A percentile compares a stretch with the other conserved stretches of the same genome.
Evolutionary conservation across 2,888 invertebrate genomes (phyloP).

Genomic region (Unio delphinus): DNA sequence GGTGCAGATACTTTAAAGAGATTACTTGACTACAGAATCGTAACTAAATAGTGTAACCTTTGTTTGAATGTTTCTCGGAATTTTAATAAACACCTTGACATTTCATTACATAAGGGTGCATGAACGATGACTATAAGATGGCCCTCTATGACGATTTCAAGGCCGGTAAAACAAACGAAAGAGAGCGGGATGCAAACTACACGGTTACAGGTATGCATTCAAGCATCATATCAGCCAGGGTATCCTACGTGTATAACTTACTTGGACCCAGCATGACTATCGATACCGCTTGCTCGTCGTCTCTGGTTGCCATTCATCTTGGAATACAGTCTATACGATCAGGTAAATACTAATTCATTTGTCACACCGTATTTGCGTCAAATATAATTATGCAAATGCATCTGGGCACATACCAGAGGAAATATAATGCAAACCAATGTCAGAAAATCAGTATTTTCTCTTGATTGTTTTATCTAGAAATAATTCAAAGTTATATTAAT

Average conservation of each 20-base stretch:
- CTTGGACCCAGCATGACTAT: slow-evolving; percentile 47
- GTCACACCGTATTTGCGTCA: too few relatives aligned
- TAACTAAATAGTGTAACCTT: neutral
- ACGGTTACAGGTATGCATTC: slow-evolving; percentile 38
- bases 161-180: neutral
- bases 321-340: slow-evolving; percentile 47
- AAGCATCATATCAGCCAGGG: slow-evolving; percentile 44
- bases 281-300: slow-evolving; percentile 56
- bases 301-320: slow-evolving; percentile 43
- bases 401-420: too few relatives aligned
- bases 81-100: neutral
- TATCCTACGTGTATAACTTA: slow-evolving; percentile 49
- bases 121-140: slow-evolving; percentile 37
- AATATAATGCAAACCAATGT: too few relatives aligned
- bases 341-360: too few relatives aligned
- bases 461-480: too few relatives aligned
- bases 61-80: neutral
- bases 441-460: too few relatives aligned
- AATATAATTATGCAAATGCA: too few relatives aligned
- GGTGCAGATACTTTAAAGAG: too few relatives aligned
- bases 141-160: neutral
- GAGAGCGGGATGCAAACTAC: slow-evolving; percentile 20
- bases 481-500: too few relatives aligned
- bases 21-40: too few relatives aligned
- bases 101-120: slow-evolving; percentile 26